Evolutionary conservation across 1,140 invertebrate genomes (phyloP).

Genomic region (Drosophila pseudoananassae): DNA sequence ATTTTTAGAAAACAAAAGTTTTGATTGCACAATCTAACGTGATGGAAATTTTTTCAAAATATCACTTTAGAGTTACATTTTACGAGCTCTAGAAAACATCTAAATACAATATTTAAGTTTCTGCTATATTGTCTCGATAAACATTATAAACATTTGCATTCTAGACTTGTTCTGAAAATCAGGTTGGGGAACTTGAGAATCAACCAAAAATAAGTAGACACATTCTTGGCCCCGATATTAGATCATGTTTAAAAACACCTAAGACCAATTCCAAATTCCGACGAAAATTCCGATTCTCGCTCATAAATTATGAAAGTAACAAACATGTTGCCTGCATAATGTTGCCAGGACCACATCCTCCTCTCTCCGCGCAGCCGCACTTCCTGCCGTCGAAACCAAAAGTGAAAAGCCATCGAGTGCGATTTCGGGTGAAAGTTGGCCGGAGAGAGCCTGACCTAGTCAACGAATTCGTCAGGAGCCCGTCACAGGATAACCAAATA

Average conservation of each 20-base stretch:
- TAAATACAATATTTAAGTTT: background rate
- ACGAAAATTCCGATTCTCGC: background rate
- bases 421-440: background rate
- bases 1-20: too few species aligned
- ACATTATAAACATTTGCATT: background rate
- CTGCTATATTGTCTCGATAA: background rate
- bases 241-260: slow-evolving; percentile 5
- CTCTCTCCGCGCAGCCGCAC: slow-evolving; percentile 55
- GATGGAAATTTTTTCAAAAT: too few species aligned
- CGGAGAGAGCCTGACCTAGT: slow-evolving; percentile 74
- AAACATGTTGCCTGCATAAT: slow-evolving; percentile 48
- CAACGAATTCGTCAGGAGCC: slow-evolving; percentile 57
- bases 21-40: too few species aligned
- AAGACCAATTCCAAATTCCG: background rate
- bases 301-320: slow-evolving; percentile 6
- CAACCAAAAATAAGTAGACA: background rate
- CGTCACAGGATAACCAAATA: slow-evolving; percentile 64
- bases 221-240: slow-evolving; percentile 2
- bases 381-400: slow-evolving; percentile 39
- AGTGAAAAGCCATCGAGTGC: slow-evolving; percentile 46
- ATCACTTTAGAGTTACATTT: too few species aligned
- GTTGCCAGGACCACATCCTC: slow-evolving; percentile 49
- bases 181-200: slow-evolving; percentile 3
- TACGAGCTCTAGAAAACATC: too few species aligned
- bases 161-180: background rate